Evolutionary conservation across 2,797 vertebrate species (phyloP).

Genomic region (Hemitrygon akajei): DNA sequence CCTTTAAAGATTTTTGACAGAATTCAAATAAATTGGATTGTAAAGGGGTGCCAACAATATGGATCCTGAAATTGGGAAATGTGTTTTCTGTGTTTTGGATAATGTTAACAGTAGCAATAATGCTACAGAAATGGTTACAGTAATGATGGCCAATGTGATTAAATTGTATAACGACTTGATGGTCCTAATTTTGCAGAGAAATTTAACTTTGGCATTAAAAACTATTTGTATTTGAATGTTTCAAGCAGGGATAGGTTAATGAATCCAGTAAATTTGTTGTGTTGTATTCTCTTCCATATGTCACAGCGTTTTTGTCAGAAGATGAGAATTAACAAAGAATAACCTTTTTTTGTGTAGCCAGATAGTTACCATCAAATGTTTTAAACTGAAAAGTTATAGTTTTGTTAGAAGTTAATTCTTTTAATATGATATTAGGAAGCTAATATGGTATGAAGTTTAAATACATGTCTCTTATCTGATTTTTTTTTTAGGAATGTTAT

Average conservation of each 20-base stretch:
- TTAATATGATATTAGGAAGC: neutral
- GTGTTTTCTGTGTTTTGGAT: too few species aligned
- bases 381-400: neutral
- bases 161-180: too few species aligned
- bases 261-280: neutral
- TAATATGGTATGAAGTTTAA: neutral
- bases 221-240: neutral
- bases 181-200: neutral
- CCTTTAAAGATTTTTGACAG: too few species aligned
- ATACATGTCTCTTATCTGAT: neutral
- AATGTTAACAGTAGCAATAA: too few species aligned
- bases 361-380: neutral
- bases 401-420: neutral
- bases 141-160: too few species aligned
- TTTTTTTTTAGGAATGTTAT: conserved; percentile 75
- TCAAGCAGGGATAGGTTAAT: neutral
- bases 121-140: too few species aligned
- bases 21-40: too few species aligned
- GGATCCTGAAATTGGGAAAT: too few species aligned
- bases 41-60: too few species aligned
- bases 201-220: neutral
- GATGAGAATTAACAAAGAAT: neutral
- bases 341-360: neutral
- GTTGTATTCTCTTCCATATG: neutral
- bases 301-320: neutral